Evolutionary conservation across 2,888 invertebrate genomes (phyloP), one percentile per base, ranked within the genome.

Genomic region (Drosophila picticornis): DNA sequence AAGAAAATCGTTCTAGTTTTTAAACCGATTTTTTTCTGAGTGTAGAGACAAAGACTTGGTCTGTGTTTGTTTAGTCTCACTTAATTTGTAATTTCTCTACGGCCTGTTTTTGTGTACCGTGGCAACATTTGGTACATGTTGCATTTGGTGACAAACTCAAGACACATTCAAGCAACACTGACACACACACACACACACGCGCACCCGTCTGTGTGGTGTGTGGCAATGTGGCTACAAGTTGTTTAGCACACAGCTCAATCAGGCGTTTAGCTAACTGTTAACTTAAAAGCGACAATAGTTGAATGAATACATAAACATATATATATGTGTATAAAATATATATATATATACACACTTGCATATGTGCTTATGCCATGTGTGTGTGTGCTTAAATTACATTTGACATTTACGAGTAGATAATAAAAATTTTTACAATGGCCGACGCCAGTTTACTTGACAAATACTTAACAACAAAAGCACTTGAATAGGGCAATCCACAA

Each of bases 371-470:
- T 32, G 27, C 48, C 72, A 68, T 63, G 62, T 68, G 68, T 50
- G 83, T 77, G 81, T 75, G 76, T 75, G 79, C 80, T 83, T 91
- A 91, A 91, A 91, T 91, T 91, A 91, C 81, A 88, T 88, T 87
- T 84, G 91, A 91, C 92, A 91, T 91, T 91, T 91, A 91, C 92
- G 91, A 91, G 80, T 77, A 60, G 65, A 75, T 71, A 83, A 90
- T 91, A 90, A 91, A 91, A 91, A 83, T 74, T 73, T 91, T 90
- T 86, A 91, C 91, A 91, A 91, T 91, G 74, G 83, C 84, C 90
- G 85, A 84, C 90, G 90, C 90, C 90, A 91, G 90, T 90, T 88
- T 91, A 75, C 88, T 90, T 78, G 81, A 84, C 83, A 78, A 88
- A 79, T 83, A 82, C 84, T 90, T 81, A 75, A 80, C 81, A 81